Conservation (phyloP, 2,113 vertebrate species). For the Vireo altiloquus region DNA sequence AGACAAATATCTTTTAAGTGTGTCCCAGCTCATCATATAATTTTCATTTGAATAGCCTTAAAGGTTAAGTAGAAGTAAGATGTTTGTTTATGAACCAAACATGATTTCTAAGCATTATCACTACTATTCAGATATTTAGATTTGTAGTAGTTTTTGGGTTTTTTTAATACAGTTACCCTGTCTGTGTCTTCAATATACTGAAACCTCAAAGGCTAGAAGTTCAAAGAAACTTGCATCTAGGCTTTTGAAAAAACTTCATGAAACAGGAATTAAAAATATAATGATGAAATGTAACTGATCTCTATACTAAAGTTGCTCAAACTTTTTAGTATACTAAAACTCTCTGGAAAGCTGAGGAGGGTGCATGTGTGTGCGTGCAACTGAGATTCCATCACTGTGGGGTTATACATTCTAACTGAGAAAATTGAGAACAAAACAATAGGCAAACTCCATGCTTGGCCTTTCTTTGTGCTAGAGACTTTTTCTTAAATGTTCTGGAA, state of each 20-base stretch:
- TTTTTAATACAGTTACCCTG: neutral
- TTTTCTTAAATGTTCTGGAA: neutral
- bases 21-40: neutral
- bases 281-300: neutral
- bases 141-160: neutral
- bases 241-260: neutral
- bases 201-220: neutral
- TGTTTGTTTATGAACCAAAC: neutral
- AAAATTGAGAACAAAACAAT: neutral
- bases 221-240: neutral
- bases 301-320: neutral
- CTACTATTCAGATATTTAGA: neutral
- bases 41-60: neutral
- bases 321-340: too few relatives aligned
- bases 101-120: neutral
- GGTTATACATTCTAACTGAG: neutral
- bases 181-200: neutral
- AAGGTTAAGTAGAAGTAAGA: neutral
- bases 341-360: neutral
- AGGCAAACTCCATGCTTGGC: neutral
- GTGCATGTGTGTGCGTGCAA: accelerated
- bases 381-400: neutral
- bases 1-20: neutral
- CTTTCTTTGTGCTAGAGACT: neutral
- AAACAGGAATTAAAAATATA: neutral